A percentile compares a stretch with the other conserved stretches of the same genome.
phyloP scores from a whole-genome alignment of 2,113 vertebrate genomes.

The Lates calcarifer region DNA sequence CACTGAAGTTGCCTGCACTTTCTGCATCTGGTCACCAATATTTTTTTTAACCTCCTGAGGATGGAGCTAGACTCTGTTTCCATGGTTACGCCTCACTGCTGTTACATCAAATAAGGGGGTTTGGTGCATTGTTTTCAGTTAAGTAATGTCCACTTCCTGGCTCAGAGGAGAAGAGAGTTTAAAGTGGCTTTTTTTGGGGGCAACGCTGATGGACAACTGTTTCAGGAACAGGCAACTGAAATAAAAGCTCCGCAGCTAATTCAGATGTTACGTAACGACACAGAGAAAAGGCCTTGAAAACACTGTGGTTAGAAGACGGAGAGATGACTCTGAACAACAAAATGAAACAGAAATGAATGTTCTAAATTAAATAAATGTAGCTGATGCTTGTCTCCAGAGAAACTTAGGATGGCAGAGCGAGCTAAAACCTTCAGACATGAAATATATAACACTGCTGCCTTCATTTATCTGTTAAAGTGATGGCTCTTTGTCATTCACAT shows the following conservation, averaged over 20 bases:
- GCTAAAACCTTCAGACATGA: too few species aligned
- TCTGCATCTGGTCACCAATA: not conserved
- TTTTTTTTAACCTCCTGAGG: not conserved
- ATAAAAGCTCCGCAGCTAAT: not conserved
- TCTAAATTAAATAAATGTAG: too few species aligned
- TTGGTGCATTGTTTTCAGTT: not conserved
- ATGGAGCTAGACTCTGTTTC: constrained; percentile 28
- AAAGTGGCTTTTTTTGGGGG: not conserved
- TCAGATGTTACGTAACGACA: not conserved
- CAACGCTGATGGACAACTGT: not conserved
- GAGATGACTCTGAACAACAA: not conserved
- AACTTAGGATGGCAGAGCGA: too few species aligned
- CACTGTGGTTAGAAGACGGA: not conserved
- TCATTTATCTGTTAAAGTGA: too few species aligned
- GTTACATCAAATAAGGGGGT: not conserved
- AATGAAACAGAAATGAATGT: not conserved
- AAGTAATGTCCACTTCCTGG: not conserved
- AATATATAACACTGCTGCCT: too few species aligned
- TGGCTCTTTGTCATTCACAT: too few species aligned
- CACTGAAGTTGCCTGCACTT: not conserved
- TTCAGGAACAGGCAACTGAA: not conserved
- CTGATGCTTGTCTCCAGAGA: too few species aligned
- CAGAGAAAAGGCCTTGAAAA: not conserved
- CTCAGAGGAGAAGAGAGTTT: not conserved
- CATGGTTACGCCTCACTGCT: constrained; percentile 27